Conservation (phyloP, 2,797 vertebrate species). For the Mareca strepera region DNA sequence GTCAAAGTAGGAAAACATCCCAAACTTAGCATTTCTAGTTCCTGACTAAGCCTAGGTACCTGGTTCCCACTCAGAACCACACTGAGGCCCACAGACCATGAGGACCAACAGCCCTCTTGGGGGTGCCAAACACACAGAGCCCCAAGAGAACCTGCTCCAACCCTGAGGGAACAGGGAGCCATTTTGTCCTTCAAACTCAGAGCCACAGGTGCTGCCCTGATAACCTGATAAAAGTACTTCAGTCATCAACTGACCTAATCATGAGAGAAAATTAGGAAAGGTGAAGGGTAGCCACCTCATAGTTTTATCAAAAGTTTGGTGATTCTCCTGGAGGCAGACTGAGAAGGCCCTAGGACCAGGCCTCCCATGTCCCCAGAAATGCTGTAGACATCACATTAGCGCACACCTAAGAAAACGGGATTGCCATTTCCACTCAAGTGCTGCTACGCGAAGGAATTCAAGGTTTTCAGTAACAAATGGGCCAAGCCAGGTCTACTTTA, state of each 20-base stretch:
- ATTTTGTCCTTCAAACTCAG: background rate
- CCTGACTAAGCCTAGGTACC: background rate
- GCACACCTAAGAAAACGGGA: background rate
- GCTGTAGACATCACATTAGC: background rate
- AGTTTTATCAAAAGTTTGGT: background rate
- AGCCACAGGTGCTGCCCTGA: background rate
- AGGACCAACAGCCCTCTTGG: background rate
- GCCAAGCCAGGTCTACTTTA: background rate
- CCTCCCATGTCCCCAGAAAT: background rate
- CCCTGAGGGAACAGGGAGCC: background rate
- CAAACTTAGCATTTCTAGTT: background rate
- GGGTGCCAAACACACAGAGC: background rate
- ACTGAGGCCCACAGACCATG: rapidly evolving
- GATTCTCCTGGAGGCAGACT: background rate
- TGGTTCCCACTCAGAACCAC: background rate
- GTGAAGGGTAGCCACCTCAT: background rate
- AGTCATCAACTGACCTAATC: background rate
- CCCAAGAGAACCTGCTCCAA: background rate
- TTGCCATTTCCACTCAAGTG: background rate
- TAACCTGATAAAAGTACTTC: background rate
- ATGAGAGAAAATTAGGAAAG: background rate
- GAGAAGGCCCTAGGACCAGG: background rate
- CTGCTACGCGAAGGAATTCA: background rate
- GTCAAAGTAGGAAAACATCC: background rate
- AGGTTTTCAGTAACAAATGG: background rate